Evolutionary conservation across 2,888 invertebrate genomes (phyloP), one percentile per base, ranked within the genome.

Genomic region (Stenurella melanura): DNA sequence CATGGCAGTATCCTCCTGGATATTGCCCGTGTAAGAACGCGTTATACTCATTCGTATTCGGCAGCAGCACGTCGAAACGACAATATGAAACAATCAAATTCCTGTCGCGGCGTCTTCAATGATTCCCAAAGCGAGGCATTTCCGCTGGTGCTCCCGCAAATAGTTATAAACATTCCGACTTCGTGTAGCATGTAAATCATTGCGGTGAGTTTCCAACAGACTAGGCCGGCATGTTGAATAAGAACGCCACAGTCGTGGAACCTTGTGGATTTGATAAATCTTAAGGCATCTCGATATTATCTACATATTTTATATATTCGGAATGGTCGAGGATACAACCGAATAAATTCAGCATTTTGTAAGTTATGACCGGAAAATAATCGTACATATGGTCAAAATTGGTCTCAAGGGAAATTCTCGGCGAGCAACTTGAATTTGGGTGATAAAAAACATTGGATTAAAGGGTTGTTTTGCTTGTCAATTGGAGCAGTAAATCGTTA

Each of bases 31-130:
- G 50, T 5, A 50, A 50, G n/a, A 50, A 50, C n/a, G n/a, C 50
- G n/a, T 50, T 50, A 50, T n/a, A n/a, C 21, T 60, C 60, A 60
- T 60, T 60, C 60, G 60, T 26, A 60, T 60, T 60, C 60, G 21
- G 9, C 6, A 12, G 50, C n/a, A n/a, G 50, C n/a, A n/a, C n/a
- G 12, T n/a, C n/a, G n/a, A n/a, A 50, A 50, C 26, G 60, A 21
- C 66, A 63, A 67, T 74, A 78, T 66, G 78, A 76, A 78, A 78
- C 76, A 78, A 78, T 78, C 76, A 78, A 76, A 78, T 78, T 76
- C 78, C 74, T 76, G 76, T 50, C 67, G n/a, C n/a, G 74, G 78
- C 66, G 76, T 76, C 72, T 76, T 50, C 50, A 50, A 50, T 50
- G 50, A 50, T 50, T n/a, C 50, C 50, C 50, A 50, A 50, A n/a